Percentiles rank a stretch among this genome's conserved stretches.
Evolutionary conservation across 2,888 invertebrate species (phyloP).

Genomic region (Drosophila aldrichi): DNA sequence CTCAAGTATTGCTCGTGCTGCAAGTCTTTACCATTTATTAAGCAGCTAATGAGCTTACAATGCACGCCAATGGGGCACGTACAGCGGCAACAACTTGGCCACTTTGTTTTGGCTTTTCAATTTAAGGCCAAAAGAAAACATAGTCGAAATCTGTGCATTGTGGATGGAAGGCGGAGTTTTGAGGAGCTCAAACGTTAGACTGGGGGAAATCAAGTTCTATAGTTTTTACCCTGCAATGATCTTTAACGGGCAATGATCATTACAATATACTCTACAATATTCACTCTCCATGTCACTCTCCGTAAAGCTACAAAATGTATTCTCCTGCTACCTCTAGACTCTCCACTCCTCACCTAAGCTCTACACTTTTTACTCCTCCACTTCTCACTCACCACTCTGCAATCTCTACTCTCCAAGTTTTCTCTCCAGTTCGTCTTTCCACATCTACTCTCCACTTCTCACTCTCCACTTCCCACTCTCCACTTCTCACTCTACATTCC

Average conservation of each 20-base stretch:
- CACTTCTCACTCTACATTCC: no score
- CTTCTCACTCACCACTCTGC: background rate
- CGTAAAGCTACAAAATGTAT: background rate
- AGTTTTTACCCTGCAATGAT: no score
- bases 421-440: background rate
- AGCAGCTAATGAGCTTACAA: constrained; percentile 52
- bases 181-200: no score
- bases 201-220: no score
- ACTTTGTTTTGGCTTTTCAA: background rate
- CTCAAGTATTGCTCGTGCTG: constrained; percentile 19
- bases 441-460: background rate
- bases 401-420: no score
- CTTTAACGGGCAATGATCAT: background rate
- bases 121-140: background rate
- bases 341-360: background rate
- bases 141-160: constrained; percentile 2
- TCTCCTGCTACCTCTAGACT: background rate
- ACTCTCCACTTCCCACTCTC: background rate
- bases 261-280: background rate
- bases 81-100: constrained; percentile 18
- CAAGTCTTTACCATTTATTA: constrained; percentile 38
- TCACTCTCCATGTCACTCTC: background rate
- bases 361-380: no score
- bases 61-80: constrained; percentile 24
- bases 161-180: no score